A percentile compares a stretch with the other conserved stretches of the same genome.
Evolutionary conservation across 1,140 invertebrate genomes (phyloP).

Genomic region (Lasioglossum albipes): DNA sequence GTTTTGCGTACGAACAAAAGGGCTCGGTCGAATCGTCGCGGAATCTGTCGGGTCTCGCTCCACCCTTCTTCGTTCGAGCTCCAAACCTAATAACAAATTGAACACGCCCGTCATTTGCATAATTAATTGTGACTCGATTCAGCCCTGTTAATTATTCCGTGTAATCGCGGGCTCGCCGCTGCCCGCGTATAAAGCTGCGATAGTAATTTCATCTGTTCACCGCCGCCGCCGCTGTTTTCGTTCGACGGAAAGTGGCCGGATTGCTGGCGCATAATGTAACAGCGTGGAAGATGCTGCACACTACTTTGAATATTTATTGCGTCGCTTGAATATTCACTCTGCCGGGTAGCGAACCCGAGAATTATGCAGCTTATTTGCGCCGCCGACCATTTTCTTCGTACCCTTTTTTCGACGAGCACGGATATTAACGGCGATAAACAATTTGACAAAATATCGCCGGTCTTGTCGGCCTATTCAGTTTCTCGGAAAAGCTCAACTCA

Average conservation of each 20-base stretch:
- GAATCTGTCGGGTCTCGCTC: background rate
- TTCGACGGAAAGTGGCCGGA: background rate
- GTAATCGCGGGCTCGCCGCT: constrained; percentile 29
- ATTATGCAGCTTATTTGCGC: no score
- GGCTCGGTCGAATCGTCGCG: background rate
- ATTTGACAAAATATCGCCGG: no score
- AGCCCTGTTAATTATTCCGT: constrained; percentile 28
- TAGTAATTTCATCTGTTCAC: constrained; percentile 26
- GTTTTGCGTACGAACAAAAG: background rate
- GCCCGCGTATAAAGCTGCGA: background rate
- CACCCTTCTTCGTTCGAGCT: background rate
- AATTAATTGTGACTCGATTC: constrained; percentile 40
- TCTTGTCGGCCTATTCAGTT: no score
- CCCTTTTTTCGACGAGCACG: no score
- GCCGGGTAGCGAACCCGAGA: no score
- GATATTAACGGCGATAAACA: no score
- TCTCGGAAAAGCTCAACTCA: no score
- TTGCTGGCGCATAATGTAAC: no score
- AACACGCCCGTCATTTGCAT: constrained; percentile 36
- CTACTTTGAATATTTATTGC: no score
- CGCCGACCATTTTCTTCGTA: no score
- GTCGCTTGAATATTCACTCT: no score
- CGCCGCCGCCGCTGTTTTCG: background rate
- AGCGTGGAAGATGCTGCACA: background rate
- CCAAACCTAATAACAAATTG: constrained; percentile 42